Evolutionary conservation across 2,113 vertebrate species (phyloP).

Genomic region (Campylomormyrus numenius): DNA sequence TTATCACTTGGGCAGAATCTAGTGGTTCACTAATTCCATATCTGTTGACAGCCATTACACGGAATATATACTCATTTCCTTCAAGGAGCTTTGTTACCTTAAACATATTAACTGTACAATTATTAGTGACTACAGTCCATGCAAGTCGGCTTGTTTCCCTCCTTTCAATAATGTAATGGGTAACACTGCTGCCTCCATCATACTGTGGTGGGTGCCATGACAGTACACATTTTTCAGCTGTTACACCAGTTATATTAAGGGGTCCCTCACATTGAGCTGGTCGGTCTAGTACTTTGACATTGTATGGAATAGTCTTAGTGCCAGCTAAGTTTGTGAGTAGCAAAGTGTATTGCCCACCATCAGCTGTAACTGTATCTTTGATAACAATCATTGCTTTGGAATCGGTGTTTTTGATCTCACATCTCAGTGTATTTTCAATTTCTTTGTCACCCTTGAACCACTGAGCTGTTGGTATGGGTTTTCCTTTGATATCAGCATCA

Average conservation of each 20-base stretch:
- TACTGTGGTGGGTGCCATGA: constrained; percentile 79
- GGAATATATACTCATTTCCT: constrained; percentile 81
- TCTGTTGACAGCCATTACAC: constrained; percentile 79
- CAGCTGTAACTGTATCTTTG: constrained; percentile 83
- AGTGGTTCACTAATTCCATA: constrained; percentile 72
- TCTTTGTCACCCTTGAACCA: constrained; percentile 89
- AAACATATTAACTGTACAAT: constrained; percentile 66
- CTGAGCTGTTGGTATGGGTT: constrained; percentile 80
- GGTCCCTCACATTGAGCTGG: constrained; percentile 83
- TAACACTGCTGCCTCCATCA: constrained; percentile 78
- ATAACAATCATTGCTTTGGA: constrained; percentile 78
- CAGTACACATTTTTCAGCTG: constrained; percentile 82
- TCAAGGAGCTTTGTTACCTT: constrained; percentile 82
- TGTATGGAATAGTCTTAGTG: constrained; percentile 78
- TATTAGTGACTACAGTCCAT: constrained; percentile 72
- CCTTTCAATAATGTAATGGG: constrained; percentile 78
- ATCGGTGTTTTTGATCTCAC: constrained; percentile 85
- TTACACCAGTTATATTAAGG: constrained; percentile 78
- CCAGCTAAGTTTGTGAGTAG: constrained; percentile 84
- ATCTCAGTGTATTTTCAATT: constrained; percentile 80
- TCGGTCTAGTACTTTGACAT: constrained; percentile 87
- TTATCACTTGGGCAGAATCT: constrained; percentile 67
- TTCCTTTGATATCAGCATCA: constrained; percentile 87
- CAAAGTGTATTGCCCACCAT: constrained; percentile 81
- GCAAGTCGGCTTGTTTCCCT: constrained; percentile 80